phyloP scores from a whole-genome alignment of 2,797 vertebrate species.

The Poliocrania exsul region DNA sequence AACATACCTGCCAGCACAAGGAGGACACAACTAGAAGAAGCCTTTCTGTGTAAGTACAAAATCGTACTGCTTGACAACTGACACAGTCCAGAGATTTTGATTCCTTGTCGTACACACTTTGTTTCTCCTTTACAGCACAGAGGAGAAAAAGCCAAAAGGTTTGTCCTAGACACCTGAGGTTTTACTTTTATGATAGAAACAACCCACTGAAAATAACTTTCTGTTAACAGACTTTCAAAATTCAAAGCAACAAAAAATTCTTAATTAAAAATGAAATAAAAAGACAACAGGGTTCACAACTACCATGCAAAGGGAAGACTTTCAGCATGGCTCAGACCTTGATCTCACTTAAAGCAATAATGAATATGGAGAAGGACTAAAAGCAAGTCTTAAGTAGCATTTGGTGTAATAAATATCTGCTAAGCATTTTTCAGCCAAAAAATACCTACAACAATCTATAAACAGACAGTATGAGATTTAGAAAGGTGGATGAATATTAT shows the following conservation, averaged over 20 bases:
- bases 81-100: constrained; percentile 67
- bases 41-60: constrained; percentile 80
- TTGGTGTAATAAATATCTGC: background rate
- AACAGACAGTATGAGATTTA: background rate
- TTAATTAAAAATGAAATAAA: background rate
- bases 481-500: background rate
- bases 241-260: background rate
- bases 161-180: background rate
- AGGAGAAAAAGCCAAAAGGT: background rate
- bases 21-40: constrained; percentile 79
- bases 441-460: background rate
- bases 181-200: background rate
- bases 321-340: background rate
- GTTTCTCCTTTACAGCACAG: constrained; percentile 70
- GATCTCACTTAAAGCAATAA: background rate
- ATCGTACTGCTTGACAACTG: constrained; percentile 74
- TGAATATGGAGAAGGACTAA: background rate
- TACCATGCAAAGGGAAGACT: background rate
- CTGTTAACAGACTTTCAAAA: background rate
- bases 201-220: background rate
- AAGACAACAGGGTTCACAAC: background rate
- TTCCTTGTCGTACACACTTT: constrained; percentile 76
- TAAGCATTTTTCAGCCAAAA: background rate
- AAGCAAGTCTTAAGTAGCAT: background rate
- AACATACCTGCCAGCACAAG: constrained; percentile 79